Conservation (phyloP, 2,797 vertebrate species). For the Pagetopsis macropterus region DNA sequence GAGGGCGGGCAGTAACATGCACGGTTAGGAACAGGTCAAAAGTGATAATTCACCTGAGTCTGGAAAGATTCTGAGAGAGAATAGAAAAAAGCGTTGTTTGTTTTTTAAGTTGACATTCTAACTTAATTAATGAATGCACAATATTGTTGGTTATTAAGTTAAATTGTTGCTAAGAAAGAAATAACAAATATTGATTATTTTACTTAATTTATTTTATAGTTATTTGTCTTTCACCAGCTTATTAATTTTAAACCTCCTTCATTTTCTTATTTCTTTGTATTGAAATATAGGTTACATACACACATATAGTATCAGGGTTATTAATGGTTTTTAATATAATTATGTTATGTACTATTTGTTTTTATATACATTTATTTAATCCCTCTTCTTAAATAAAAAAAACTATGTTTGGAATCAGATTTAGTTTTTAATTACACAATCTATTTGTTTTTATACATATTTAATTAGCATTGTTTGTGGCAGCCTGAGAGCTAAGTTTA, state of each 20-base stretch:
- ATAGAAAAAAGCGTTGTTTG: not conserved
- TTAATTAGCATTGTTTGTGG: no score
- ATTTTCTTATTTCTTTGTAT: not conserved
- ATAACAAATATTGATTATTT: not conserved
- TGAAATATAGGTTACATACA: not conserved
- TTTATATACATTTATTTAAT: no score
- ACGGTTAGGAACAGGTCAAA: not conserved
- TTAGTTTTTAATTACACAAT: no score
- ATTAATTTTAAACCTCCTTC: not conserved
- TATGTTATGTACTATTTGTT: no score
- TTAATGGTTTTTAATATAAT: no score
- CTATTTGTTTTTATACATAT: no score
- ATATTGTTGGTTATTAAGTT: not conserved
- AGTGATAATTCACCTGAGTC: constrained; percentile 5
- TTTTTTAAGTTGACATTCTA: no score
- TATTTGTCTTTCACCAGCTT: not conserved
- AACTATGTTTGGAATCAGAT: no score
- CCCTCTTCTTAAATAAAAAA: no score
- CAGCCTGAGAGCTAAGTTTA: no score
- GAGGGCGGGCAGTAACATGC: not conserved
- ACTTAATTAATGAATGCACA: not conserved
- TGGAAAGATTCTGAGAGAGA: not conserved
- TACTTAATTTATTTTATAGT: not conserved
- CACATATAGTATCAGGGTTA: no score
- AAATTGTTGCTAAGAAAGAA: not conserved